Evolutionary conservation across 2,113 vertebrate genomes (phyloP), one percentile per base, ranked within the genome.

Genomic region (Mixornis gularis): DNA sequence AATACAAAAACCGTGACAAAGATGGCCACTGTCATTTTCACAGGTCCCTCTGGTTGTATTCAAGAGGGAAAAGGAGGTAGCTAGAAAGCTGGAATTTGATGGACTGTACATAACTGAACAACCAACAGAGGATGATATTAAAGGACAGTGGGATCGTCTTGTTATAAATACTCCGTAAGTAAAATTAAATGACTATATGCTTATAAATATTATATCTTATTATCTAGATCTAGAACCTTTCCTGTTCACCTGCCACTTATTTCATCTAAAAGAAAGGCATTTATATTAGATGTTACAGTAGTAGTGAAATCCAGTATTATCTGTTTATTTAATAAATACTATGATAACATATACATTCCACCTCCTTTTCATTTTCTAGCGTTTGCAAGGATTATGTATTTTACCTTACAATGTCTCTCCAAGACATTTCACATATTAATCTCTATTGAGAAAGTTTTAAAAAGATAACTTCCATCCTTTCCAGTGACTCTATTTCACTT

Each of bases 91-190:
- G 95, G 99, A 99, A 96, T 99, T 99, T 91, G 99, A 99, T 15
- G 99, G 99, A 44, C 97, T 99, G 2, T 99, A 99, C 95, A 99
- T 99, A 95, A 99, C 99, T 4, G 99, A 99, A 91, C 99, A 99
- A 91, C 99, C 99, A 9, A 99, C 98, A 17, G 99, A 99, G 85
- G 99, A 99, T 68, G 99, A 99, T 92, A 99, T 99, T 87, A 99
- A 99, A 97, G 99, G 99, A 44, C 99, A 99, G 13, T 99, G 99
- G 99, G 99, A 99, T 97, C 97, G 99, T 27, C 97, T 99, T 40
- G 99, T 99, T 74, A 99, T 99, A 95, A 99, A 99, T 91, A 99
- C 99, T 25, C 98, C 98, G 99, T 99, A 97, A 97, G 99, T 98
- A 91, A 88, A 91, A 82, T 27, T 20, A 69, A 69, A 64, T 55